Conservation (phyloP, 1,140 invertebrate species). For the Drosophila pseudoananassae region DNA sequence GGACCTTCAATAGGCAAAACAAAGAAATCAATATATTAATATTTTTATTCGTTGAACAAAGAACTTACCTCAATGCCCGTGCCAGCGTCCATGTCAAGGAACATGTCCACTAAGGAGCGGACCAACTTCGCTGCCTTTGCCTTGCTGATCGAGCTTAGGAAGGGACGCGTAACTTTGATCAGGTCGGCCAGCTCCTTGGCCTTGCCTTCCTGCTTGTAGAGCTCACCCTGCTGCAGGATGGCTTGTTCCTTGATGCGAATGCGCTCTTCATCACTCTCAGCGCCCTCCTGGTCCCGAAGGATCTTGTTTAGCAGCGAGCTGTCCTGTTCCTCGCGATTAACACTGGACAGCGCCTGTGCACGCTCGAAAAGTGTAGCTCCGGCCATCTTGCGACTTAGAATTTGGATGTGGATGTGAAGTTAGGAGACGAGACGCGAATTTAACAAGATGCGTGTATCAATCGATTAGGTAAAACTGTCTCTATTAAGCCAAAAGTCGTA, state of each 20-base stretch:
- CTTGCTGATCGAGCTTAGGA: slow-evolving; percentile 97
- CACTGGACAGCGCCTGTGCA: slow-evolving; percentile 89
- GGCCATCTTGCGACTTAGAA: slow-evolving; percentile 87
- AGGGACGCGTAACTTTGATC: slow-evolving; percentile 97
- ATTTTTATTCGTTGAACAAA: neutral
- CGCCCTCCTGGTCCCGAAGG: slow-evolving; percentile 88
- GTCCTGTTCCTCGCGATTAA: slow-evolving; percentile 88
- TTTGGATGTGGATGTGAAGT: slow-evolving; percentile 30
- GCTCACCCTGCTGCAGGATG: slow-evolving; percentile 94
- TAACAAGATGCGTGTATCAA: slow-evolving; percentile 26
- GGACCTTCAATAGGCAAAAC: slow-evolving; percentile 84
- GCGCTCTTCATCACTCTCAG: slow-evolving; percentile 93
- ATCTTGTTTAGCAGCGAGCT: slow-evolving; percentile 89
- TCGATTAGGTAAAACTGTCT: slow-evolving; percentile 29
- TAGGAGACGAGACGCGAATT: slow-evolving; percentile 24
- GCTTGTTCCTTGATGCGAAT: slow-evolving; percentile 95
- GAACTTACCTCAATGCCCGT: slow-evolving; percentile 91
- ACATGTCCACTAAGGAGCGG: slow-evolving; percentile 97
- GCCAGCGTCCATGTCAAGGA: slow-evolving; percentile 97
- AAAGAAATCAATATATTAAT: neutral
- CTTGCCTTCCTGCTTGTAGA: slow-evolving; percentile 96
- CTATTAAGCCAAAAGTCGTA: slow-evolving; percentile 28
- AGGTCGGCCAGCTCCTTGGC: slow-evolving; percentile 96
- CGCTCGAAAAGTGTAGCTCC: slow-evolving; percentile 94
- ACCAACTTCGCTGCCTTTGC: slow-evolving; percentile 99